Percentiles rank a stretch among this genome's conserved stretches.
phyloP scores from a whole-genome alignment of 1,140 invertebrate species.

The Drosophila persimilis region DNA sequence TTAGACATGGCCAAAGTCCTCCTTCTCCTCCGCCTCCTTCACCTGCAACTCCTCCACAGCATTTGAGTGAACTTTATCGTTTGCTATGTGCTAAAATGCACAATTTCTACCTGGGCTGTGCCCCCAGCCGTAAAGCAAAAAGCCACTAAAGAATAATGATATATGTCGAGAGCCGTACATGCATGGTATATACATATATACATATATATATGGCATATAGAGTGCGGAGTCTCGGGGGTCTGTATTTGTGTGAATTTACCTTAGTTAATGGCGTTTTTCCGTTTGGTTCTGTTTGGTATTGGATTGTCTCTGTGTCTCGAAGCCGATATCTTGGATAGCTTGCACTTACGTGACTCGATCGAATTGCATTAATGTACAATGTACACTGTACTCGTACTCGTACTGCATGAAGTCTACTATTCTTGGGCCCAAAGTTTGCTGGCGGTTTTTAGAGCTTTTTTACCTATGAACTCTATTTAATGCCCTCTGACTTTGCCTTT shows the following conservation, averaged over 20 bases:
- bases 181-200: no score
- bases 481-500: background rate
- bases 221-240: conserved; percentile 7
- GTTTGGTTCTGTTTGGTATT: background rate
- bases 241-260: conserved; percentile 35
- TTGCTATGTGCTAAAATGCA: conserved; percentile 68
- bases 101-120: conserved; percentile 27
- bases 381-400: no score
- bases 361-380: conserved; percentile 53
- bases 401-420: background rate
- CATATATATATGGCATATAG: no score
- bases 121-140: background rate
- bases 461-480: background rate
- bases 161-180: background rate
- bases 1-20: conserved; percentile 23
- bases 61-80: conserved; percentile 47
- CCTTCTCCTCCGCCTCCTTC: conserved; percentile 1
- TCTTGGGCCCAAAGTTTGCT: conserved; percentile 9
- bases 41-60: background rate
- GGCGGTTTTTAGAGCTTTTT: conserved; percentile 12
- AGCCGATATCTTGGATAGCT: conserved; percentile 52
- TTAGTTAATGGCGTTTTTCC: conserved; percentile 25
- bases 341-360: conserved; percentile 71
- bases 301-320: no score
- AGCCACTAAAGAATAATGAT: conserved; percentile 30